Conservation (phyloP, 2,797 vertebrate species). For the Lepus townsendii region DNA sequence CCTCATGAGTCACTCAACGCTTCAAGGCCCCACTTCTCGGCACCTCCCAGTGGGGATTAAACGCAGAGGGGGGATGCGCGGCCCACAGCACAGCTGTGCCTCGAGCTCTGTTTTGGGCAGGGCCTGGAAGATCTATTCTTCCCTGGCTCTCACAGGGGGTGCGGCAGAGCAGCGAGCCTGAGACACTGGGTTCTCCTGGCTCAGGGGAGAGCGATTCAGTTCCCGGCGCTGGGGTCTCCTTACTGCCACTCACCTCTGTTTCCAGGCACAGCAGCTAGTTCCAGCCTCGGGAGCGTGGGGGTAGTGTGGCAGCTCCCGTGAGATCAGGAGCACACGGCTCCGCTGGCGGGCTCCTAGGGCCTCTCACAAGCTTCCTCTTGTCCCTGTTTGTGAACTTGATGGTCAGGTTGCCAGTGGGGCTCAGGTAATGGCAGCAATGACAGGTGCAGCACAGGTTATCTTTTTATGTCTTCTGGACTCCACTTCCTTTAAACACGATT, state of each 20-base stretch:
- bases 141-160: rapidly evolving
- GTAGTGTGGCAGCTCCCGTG: no score
- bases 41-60: not conserved
- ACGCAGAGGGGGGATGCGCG: no score
- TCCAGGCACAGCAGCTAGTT: not conserved
- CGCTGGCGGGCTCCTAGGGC: not conserved
- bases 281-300: not conserved
- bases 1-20: no score
- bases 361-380: not conserved
- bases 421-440: not conserved
- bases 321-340: no score
- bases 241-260: not conserved
- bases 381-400: not conserved
- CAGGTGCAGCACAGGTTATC: rapidly evolving
- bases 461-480: not conserved
- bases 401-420: not conserved
- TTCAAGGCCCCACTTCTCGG: no score
- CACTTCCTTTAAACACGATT: not conserved
- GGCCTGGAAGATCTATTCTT: rapidly evolving
- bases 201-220: not conserved
- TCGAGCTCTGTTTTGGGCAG: not conserved
- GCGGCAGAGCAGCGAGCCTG: not conserved
- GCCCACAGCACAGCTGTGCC: not conserved
- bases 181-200: not conserved
- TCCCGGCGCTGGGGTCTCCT: no score